These are phyloP conservation scores for Brenthis ino DNA, from an alignment of 2,888 invertebrate species.

Conservation along the genomic window DNA sequence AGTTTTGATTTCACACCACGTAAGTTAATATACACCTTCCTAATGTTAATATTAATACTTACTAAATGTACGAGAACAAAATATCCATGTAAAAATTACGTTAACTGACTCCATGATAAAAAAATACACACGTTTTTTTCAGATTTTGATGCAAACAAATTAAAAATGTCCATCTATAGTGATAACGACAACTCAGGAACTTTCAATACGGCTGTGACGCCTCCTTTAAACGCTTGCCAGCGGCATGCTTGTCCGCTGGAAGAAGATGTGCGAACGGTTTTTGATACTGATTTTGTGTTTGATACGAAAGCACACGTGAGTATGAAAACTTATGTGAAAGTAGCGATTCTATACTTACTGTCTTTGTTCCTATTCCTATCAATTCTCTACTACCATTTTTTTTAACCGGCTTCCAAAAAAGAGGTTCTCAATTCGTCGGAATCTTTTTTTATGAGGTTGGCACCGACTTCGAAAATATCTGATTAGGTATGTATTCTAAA, in stretches of 20 bases:
- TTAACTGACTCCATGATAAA: background rate
- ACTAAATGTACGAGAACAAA: too few species aligned
- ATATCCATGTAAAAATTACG: too few species aligned
- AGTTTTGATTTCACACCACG: conserved; percentile 60
- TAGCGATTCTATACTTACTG: too few species aligned
- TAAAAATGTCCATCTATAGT: conserved; percentile 53
- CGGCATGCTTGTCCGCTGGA: conserved; percentile 55
- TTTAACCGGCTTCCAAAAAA: too few species aligned
- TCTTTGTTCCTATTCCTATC: too few species aligned
- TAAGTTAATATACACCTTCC: conserved; percentile 43
- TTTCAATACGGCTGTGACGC: conserved; percentile 50
- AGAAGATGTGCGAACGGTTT: conserved; percentile 50
- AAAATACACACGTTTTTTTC: conserved; percentile 21
- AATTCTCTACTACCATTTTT: too few species aligned
- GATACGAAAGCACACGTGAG: conserved; percentile 55
- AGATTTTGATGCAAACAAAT: conserved; percentile 57
- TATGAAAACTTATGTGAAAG: conserved; percentile 12
- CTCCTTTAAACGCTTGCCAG: conserved; percentile 50
- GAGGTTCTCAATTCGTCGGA: too few species aligned
- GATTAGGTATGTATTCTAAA: too few species aligned
- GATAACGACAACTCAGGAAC: conserved; percentile 51
- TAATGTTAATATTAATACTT: too few species aligned
- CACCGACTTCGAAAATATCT: too few species aligned
- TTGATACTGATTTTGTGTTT: conserved; percentile 54
- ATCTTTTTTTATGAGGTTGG: too few species aligned